Evolutionary conservation across 2,113 vertebrate genomes (phyloP), one percentile per base, ranked within the genome.

Genomic region (Tinamus guttatus): DNA sequence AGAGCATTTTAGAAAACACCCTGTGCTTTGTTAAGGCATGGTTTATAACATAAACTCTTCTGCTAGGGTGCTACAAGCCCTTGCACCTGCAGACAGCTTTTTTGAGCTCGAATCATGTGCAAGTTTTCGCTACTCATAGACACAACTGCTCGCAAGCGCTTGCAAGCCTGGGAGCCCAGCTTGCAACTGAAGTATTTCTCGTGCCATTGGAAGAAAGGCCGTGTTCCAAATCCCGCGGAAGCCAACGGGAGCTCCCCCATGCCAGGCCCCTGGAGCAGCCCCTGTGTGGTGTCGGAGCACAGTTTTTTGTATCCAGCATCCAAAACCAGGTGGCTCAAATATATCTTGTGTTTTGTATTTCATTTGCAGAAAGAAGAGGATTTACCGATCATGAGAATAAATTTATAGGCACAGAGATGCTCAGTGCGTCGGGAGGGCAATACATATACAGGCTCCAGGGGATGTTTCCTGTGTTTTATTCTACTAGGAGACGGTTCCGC

Each of bases 361-460:
- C 28, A 7, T 0, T 9, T n/a, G 22, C n/a, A 5, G 38, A 56
- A 88, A 36, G 60, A 75, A 54, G 47, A 0, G 0, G 68, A 92
- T 81, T 4, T 30, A 15, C 28, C 16, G n/a, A 7, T 58, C 41
- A 28, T 45, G 41, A 83, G 70, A 71, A 5, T 12, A 17, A 22
- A 71, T 92, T 90, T 83, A 45, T 56, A 18, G 25, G 7, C 1
- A 0, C 1, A 58, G 86, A 27, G 21, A 34, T n/a, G 60, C 81
- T 89, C 86, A 7, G 58, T 0, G 0, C 2, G 4, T 71, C 12
- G 45, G 51, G 38, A 16, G 0, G 0, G 17, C 6, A 5, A 21
- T 0, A 28, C 30, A 18, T 18, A 22, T 4, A 28, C 3, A 1
- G 1, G 12, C 18, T 51, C 14, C 4, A 34, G 32, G 71, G 34